Evolutionary conservation across 2,113 vertebrate species (phyloP), one percentile per base, ranked within the genome.

Genomic region (Passer domesticus): DNA sequence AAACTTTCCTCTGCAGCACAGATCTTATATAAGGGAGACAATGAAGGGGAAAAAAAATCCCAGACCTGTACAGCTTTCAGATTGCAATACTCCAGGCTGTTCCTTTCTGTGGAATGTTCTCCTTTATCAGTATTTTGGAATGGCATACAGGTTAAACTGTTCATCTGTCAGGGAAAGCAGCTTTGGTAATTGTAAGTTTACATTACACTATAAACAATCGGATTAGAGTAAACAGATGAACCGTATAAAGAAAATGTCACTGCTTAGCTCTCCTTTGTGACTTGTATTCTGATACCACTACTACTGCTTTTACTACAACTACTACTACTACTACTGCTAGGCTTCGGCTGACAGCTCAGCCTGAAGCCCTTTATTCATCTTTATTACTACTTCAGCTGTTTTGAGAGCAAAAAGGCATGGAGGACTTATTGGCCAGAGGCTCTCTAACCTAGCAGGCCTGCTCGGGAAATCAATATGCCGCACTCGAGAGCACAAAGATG

Each of bases 371-470:
- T 96, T 97, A 97, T 98, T 98, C 98, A 97, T 95, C 96, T 97
- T 98, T 97, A 97, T 98, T 98, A 98, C 98, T 97, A 97, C 98
- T 98, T 98, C 96, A 97, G 98, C 97, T 97, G 97, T 96, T 98
- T 83, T 47, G 92, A 89, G 73, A 90, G 94, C 96, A 76, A 91
- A 89, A 96, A 96, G 95, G 95, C 96, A 98, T 91, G 95, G 87
- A 96, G 97, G 93, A 97, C 96, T 73, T 96, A 98, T 97, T 98
- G 98, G 98, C 96, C 94, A 88, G 77, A 91, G 88, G 49, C 87
- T 93, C 83, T 96, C 82, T 96, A 95, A 98, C 97, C 96, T 95
- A 83, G 89, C 87, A 67, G 84, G 87, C 21, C 58, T 62, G 59
- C 77, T 60, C 85, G 97, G 82, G 98, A 98, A 99, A 98, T 98